Evolutionary conservation across 2,113 vertebrate species (phyloP).

Genomic region (Gavia stellata): DNA sequence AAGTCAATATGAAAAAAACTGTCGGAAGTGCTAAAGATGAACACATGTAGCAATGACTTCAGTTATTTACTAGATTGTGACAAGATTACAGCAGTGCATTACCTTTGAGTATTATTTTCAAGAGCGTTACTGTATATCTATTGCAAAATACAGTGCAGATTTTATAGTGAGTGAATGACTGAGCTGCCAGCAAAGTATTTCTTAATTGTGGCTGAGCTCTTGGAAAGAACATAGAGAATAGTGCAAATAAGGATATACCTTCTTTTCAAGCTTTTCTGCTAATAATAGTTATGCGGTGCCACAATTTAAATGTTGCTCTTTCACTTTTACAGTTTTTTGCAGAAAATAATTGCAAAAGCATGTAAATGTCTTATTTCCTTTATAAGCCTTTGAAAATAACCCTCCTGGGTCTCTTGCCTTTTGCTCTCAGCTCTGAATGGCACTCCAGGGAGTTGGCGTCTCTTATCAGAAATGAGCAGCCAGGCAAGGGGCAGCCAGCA

Average conservation of each 20-base stretch:
- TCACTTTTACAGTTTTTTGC: slow-evolving; percentile 39
- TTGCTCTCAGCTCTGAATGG: slow-evolving; percentile 55
- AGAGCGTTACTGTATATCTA: neutral
- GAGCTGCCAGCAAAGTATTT: slow-evolving; percentile 50
- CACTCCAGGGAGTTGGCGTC: slow-evolving; percentile 68
- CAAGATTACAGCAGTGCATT: slow-evolving; percentile 10
- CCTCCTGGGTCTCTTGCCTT: slow-evolving; percentile 47
- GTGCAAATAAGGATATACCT: neutral
- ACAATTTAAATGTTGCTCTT: slow-evolving; percentile 35
- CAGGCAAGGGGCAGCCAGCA: slow-evolving; percentile 72
- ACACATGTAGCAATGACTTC: neutral
- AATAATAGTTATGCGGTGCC: neutral
- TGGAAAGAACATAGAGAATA: slow-evolving; percentile 1
- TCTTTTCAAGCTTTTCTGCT: slow-evolving; percentile 32
- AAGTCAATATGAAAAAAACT: neutral
- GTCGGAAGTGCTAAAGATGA: neutral
- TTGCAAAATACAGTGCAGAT: slow-evolving; percentile 3
- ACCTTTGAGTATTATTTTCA: slow-evolving; percentile 4
- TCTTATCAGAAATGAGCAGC: slow-evolving; percentile 78
- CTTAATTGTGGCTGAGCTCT: slow-evolving; percentile 48
- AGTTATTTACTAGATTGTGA: slow-evolving; percentile 33
- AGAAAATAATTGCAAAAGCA: slow-evolving; percentile 54
- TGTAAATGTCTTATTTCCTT: slow-evolving; percentile 71
- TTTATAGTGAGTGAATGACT: slow-evolving; percentile 44
- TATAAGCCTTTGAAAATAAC: slow-evolving; percentile 71